Evolutionary conservation across 2,888 invertebrate genomes (phyloP), one percentile per base, ranked within the genome.

Genomic region (Philhelius pedissequus): DNA sequence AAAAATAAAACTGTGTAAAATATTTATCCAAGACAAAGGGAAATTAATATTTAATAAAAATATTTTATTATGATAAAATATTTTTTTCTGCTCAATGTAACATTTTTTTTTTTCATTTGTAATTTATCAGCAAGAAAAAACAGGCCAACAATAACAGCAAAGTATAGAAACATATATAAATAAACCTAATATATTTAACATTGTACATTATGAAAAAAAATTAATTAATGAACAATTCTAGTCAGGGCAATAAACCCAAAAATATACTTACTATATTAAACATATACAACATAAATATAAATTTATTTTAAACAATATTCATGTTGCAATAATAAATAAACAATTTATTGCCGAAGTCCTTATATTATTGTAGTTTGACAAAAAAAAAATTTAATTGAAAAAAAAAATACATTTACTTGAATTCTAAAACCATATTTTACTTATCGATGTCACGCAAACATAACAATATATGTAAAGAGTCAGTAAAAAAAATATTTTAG

Each of bases 361-460:
- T 56, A 60, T 56, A 25, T 27, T 30, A 62, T 45, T 25, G 13
- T 27, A 62, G 25, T 43, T 18, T 43, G 25, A 43, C 35, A 35
- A 40, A 38, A 50, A 69, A 22, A 32, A 30, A 45, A 6, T n/a
- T n/a, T n/a, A n/a, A 30, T 20, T 2, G 30, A 60, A 52, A 71
- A 43, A 8, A 18, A 40, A 40, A 27, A 66, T 50, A 70, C 56
- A 81, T 54, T 70, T 50, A 75, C 45, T 43, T 60, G 30, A n/a
- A 48, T 58, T 38, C n/a, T n/a, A n/a, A 45, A 54, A 40, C 15
- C 38, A 64, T 69, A 64, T 27, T 8, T 68, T 77, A 82, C 77
- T 82, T 82, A 82, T 82, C 77, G 82, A 82, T 82, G 82, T 82
- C 77, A 73, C 62, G 54, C 20, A 66, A 58, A 70, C 45, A 13